Percentiles rank a stretch among this genome's conserved stretches.
These are phyloP conservation scores for Lucifuga dentata DNA, from an alignment of 2,113 vertebrate species.

Conservation along the genomic window DNA sequence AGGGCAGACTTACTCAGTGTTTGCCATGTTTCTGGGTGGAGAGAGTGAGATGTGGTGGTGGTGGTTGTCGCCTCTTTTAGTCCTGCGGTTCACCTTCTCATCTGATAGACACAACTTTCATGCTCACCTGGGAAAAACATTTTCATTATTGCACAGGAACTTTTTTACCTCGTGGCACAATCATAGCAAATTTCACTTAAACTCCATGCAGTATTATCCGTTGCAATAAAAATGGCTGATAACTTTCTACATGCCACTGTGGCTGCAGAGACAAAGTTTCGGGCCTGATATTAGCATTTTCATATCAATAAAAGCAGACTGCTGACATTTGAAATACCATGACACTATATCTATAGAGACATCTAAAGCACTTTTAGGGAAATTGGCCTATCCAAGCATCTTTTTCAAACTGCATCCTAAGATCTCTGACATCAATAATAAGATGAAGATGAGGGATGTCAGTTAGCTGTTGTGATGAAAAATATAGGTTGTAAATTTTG, in stretches of 20 bases:
- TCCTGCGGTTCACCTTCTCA: conserved; percentile 64
- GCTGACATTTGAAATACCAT: background rate
- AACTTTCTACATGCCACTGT: no score
- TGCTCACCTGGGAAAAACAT: conserved; percentile 55
- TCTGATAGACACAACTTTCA: conserved; percentile 59
- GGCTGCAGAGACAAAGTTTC: no score
- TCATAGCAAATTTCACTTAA: no score
- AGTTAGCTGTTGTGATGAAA: no score
- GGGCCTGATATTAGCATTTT: background rate
- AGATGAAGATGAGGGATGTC: no score
- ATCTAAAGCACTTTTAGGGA: background rate
- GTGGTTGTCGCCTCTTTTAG: conserved; percentile 56
- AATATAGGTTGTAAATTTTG: no score
- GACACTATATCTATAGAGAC: no score
- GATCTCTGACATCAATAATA: no score
- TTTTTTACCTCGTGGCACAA: no score
- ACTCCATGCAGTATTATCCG: no score
- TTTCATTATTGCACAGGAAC: background rate
- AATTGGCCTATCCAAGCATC: background rate
- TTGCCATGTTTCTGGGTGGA: conserved; percentile 68
- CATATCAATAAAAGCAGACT: background rate
- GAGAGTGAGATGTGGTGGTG: conserved; percentile 13
- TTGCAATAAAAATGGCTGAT: no score
- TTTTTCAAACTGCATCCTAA: no score
- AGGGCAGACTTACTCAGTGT: conserved; percentile 71